Percentiles rank a stretch among this genome's conserved stretches.
Conservation (phyloP, 2,888 invertebrate species). For the Chrysomela aeneicollis region DNA sequence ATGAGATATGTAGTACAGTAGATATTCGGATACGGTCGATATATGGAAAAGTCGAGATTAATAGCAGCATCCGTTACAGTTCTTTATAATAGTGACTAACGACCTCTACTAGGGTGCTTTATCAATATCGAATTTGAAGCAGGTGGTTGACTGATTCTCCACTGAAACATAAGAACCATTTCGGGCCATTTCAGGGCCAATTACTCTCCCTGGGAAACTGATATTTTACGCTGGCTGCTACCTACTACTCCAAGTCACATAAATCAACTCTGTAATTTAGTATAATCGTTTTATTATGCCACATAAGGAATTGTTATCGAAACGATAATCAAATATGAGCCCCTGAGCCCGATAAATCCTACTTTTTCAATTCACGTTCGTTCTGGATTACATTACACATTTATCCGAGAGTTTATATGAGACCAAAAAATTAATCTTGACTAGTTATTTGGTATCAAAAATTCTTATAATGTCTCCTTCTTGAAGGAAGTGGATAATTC, state of each 20-base stretch:
- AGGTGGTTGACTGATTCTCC: slow-evolving; percentile 15
- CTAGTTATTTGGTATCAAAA: too few relatives aligned
- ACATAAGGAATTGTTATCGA: neutral
- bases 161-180: neutral
- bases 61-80: neutral
- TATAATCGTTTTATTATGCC: slow-evolving; percentile 5
- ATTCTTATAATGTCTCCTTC: too few relatives aligned
- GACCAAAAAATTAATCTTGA: too few relatives aligned
- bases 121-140: slow-evolving; percentile 20
- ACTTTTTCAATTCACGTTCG: too few relatives aligned
- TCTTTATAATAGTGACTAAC: neutral
- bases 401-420: too few relatives aligned
- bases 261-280: neutral
- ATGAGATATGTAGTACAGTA: too few relatives aligned
- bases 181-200: slow-evolving; percentile 17
- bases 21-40: neutral
- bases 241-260: neutral
- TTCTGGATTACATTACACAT: too few relatives aligned
- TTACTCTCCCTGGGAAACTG: slow-evolving; percentile 16
- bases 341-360: neutral
- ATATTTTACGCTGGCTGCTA: neutral
- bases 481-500: too few relatives aligned
- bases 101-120: neutral
- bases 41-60: neutral
- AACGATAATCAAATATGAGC: neutral